phyloP scores from a whole-genome alignment of 2,797 vertebrate genomes.

The Nothura maculosa region DNA sequence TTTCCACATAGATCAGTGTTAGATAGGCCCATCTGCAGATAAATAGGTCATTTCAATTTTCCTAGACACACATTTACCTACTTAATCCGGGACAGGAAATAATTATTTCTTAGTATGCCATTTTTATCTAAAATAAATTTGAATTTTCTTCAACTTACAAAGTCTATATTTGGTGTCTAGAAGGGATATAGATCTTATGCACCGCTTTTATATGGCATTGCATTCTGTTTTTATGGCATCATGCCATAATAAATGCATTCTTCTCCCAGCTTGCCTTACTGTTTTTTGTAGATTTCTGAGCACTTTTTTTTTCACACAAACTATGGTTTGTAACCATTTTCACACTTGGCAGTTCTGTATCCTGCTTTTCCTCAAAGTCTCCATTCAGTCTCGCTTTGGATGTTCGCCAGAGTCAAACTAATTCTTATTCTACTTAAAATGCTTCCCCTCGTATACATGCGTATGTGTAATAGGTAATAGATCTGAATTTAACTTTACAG shows the following conservation, averaged over 20 bases:
- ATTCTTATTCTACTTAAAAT: conserved; percentile 71
- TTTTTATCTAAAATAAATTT: not conserved
- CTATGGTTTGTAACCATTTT: conserved; percentile 72
- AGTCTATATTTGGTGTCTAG: not conserved
- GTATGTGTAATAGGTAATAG: conserved; percentile 64
- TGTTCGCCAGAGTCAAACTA: conserved; percentile 66
- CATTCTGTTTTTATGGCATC: not conserved
- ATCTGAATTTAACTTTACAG: conserved; percentile 67
- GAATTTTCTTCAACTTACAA: not conserved
- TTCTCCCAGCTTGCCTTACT: not conserved
- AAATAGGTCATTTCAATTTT: not conserved
- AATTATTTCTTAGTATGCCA: not conserved
- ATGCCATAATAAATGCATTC: not conserved
- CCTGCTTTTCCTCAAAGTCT: conserved; percentile 80
- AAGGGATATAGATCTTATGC: not conserved
- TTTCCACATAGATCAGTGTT: not conserved
- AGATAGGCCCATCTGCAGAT: not conserved
- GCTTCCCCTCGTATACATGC: conserved; percentile 54
- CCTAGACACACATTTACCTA: not conserved
- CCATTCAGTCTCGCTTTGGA: conserved; percentile 76
- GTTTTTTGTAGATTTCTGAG: not conserved
- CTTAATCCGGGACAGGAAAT: not conserved
- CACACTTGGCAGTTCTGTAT: conserved; percentile 72
- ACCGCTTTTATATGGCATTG: not conserved
- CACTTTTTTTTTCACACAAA: conserved; percentile 23